phyloP scores from a whole-genome alignment of 2,113 vertebrate species.

The Hydropotes inermis region DNA sequence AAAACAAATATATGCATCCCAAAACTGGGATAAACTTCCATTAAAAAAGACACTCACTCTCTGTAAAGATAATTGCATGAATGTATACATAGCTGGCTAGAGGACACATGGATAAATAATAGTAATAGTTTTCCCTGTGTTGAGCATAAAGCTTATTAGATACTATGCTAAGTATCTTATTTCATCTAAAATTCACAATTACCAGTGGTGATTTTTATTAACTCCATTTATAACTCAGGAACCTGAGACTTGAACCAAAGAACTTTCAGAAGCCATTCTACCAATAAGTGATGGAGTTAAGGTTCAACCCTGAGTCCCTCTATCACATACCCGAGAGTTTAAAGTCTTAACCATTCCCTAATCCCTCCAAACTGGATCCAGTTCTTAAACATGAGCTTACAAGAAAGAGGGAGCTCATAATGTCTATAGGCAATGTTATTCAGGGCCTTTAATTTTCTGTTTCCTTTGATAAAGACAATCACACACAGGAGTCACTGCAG shows the following conservation, averaged over 20 bases:
- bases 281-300: background rate
- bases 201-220: background rate
- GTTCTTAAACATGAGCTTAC: background rate
- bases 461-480: slow-evolving; percentile 10
- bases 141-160: background rate
- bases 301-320: background rate
- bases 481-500: background rate
- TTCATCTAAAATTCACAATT: slow-evolving; percentile 15
- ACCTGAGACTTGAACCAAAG: background rate
- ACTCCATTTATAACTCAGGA: background rate
- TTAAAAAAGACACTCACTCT: background rate
- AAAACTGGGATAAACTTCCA: background rate
- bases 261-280: background rate
- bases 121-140: background rate
- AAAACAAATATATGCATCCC: background rate
- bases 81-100: background rate
- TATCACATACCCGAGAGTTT: background rate
- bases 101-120: background rate
- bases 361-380: background rate
- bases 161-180: background rate
- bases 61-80: background rate
- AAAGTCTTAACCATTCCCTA: background rate
- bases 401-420: background rate
- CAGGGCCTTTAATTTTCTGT: background rate
- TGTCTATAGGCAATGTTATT: background rate